Base-by-base conservation (phyloP, 2,888 invertebrate species). In the Sclerodermus sp. region DNA sequence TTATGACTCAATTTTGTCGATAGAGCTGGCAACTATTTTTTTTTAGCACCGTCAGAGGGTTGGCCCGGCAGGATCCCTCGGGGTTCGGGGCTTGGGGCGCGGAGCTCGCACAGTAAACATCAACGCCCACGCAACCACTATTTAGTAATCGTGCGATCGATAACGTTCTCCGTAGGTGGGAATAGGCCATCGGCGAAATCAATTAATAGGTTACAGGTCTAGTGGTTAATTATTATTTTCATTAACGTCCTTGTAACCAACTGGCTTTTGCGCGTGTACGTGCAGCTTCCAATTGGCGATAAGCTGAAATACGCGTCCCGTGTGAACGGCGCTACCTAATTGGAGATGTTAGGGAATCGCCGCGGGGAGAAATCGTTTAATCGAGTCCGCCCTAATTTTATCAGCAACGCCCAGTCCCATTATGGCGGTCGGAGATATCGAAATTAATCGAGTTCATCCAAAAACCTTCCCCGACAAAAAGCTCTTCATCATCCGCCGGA, bases 301-400 rank as follows among this genome's bases (percentile, higher is more conserved):
- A 38, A 38, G 38, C 14, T 14, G 38, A 38, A 38, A 38, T 38
- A 38, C 38, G 17, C 38, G 38, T 38, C 38, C 38, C 38, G 38
- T 5, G 38, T 12, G 38, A 38, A 14, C 14, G 38, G 5, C 14
- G 38, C 12, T 38, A 14, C 38, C 16, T 38, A 38, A 38, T 38
- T 38, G 38, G 38, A 16, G 38, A 38, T 38, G 38, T 38, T 17
- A 14, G 38, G 14, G 38, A 14, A 38, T 2, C 15, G 12, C 38
- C 38, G 38, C 38, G 38, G 38, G 38, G 17, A 38, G 38, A 17
- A 16, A 38, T 17, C 16, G 38, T 14, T 38, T 38, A 38, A 38
- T 38, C 17, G 38, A 38, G 17, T 38, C 16, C 14, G 17, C 10
- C 14, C 17, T 38, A 38, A 38, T 17, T 38, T 38, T 38, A 38